Evolutionary conservation across 2,888 invertebrate species (phyloP), one percentile per base, ranked within the genome.

Genomic region (Caenorhabditis becei): DNA sequence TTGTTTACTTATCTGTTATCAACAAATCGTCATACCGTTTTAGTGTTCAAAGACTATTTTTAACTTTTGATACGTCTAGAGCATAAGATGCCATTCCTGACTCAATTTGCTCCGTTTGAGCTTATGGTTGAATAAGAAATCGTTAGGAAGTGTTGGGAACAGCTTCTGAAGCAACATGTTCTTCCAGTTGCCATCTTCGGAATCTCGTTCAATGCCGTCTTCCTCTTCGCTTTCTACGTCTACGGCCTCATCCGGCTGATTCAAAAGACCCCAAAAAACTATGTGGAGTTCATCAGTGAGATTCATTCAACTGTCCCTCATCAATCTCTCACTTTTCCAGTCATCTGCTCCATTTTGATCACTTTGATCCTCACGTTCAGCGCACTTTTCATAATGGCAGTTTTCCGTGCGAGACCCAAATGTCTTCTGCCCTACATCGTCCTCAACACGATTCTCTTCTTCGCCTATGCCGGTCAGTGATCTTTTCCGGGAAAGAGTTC

Each of bases 141-240:
- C n/a, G n/a, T n/a, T n/a, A n/a, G n/a, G n/a, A n/a, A n/a, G n/a
- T n/a, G n/a, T n/a, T n/a, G n/a, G n/a, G n/a, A n/a, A n/a, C n/a
- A n/a, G n/a, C n/a, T n/a, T n/a, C n/a, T n/a, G n/a, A n/a, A n/a
- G n/a, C n/a, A n/a, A n/a, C n/a, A n/a, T n/a, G n/a, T n/a, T n/a
- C n/a, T 80, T 80, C 26, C 72, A 82, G 82, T 82, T n/a, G 44
- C 82, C n/a, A 74, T 82, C 32, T 74, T 82, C 28, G 82, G 82
- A 44, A 63, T 82, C 32, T 47, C 58, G 10, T 82, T 82, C 74
- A 82, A 82, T 32, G 74, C 77, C 14, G 63, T 78, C 32, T 54
- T 63, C 32, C 54, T 82, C 8, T 65, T 82, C 28, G 26, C 67
- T 0, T 69, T 78, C 23, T 82, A 74, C 54, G 61, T 82, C 32